Conservation (phyloP, 2,113 vertebrate genomes). For the Gobiocypris rarus region DNA sequence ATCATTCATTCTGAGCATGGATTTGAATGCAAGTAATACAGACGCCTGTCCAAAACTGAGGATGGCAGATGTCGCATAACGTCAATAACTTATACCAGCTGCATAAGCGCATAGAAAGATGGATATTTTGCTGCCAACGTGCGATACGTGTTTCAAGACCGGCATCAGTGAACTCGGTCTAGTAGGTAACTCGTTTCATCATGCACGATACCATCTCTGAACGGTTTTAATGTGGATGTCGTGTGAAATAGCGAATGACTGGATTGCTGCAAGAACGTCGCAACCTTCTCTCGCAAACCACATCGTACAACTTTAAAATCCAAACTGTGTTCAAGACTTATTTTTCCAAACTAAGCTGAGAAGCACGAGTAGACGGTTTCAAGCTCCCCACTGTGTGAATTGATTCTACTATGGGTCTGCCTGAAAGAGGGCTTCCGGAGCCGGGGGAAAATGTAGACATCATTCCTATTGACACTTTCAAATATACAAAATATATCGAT, state of each 20-base stretch:
- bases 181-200: background rate
- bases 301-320: slow-evolving; percentile 50
- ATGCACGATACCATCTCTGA: background rate
- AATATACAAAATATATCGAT: too few relatives aligned
- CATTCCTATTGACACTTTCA: background rate
- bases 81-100: background rate
- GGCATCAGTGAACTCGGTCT: background rate
- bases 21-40: background rate
- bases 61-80: background rate
- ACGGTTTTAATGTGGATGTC: background rate
- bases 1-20: background rate
- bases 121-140: background rate
- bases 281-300: slow-evolving; percentile 46
- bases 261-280: background rate
- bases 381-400: slow-evolving; percentile 86
- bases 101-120: background rate
- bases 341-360: slow-evolving; percentile 79
- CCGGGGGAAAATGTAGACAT: slow-evolving; percentile 60
- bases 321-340: slow-evolving; percentile 69
- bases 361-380: slow-evolving; percentile 80
- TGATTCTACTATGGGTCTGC: slow-evolving; percentile 85
- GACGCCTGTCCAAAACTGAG: background rate
- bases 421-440: slow-evolving; percentile 66
- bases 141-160: slow-evolving; percentile 11
- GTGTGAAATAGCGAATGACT: background rate